A percentile compares a stretch with the other conserved stretches of the same genome.
phyloP scores from a whole-genome alignment of 1,140 invertebrate species.

The Cydia amplana region DNA sequence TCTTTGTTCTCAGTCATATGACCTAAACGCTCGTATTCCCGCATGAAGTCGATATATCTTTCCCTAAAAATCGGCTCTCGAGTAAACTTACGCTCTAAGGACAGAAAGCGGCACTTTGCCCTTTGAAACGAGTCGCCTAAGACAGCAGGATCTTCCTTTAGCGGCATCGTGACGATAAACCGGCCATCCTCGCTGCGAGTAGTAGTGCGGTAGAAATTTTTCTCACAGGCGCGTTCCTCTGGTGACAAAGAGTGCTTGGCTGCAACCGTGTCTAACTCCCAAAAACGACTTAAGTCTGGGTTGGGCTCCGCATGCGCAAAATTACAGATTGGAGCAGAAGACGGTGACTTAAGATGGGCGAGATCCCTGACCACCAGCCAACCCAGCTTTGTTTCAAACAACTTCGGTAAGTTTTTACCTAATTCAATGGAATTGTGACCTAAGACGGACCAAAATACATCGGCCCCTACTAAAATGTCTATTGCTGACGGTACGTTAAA shows the following conservation, averaged over 20 bases:
- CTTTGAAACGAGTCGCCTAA: conserved; percentile 37
- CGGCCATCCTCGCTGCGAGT: background rate
- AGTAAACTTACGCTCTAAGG: conserved; percentile 39
- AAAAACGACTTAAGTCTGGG: background rate
- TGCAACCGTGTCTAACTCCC: background rate
- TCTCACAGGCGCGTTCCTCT: background rate
- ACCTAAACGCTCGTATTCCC: conserved; percentile 38
- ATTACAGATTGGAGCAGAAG: conserved; percentile 23
- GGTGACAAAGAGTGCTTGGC: background rate
- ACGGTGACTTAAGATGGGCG: background rate
- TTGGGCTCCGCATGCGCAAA: conserved; percentile 9
- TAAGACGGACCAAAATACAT: conserved; percentile 47
- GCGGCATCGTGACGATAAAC: conserved; percentile 28
- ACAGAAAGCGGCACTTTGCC: conserved; percentile 37
- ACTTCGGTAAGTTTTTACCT: conserved; percentile 17
- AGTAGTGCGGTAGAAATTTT: background rate
- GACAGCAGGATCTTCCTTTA: conserved; percentile 24
- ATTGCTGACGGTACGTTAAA: conserved; percentile 49
- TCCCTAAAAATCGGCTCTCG: conserved; percentile 34
- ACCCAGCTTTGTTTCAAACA: conserved; percentile 30
- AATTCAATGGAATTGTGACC: conserved; percentile 38
- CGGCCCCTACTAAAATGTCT: conserved; percentile 46
- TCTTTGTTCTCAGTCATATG: conserved; percentile 32
- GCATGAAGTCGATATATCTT: conserved; percentile 40
- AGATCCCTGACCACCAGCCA: conserved; percentile 7